Evolutionary conservation across 2,113 vertebrate genomes (phyloP).

Genomic region (Clarias magur): DNA sequence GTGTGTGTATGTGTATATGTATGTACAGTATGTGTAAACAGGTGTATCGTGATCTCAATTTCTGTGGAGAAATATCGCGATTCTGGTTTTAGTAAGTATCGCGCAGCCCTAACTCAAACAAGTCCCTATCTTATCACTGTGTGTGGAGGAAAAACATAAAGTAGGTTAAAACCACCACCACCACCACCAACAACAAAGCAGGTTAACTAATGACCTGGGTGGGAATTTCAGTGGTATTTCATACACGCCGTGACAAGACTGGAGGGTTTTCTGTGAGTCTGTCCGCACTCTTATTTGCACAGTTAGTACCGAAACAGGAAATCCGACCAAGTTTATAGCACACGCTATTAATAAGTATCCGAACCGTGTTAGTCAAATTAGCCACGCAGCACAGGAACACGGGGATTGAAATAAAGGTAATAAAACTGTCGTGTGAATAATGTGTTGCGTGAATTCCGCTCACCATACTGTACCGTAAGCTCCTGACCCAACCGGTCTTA

Average conservation of each 20-base stretch:
- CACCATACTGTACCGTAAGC: slow-evolving; percentile 95
- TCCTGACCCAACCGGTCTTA: slow-evolving; percentile 88
- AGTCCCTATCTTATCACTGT: too few relatives aligned
- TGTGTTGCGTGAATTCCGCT: slow-evolving; percentile 60
- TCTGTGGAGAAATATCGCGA: too few relatives aligned
- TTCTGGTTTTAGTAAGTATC: too few relatives aligned
- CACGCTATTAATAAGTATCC: not conserved
- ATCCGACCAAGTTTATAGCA: not conserved
- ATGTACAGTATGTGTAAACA: too few relatives aligned
- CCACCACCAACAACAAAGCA: too few relatives aligned
- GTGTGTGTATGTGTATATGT: too few relatives aligned
- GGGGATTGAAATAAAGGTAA: not conserved
- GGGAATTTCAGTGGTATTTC: not conserved
- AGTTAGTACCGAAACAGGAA: slow-evolving; percentile 13
- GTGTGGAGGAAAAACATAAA: not conserved
- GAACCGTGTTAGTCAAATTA: not conserved
- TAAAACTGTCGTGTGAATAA: not conserved
- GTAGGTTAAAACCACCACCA: not conserved
- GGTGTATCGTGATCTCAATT: too few relatives aligned
- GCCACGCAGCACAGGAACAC: not conserved
- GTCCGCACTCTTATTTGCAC: not conserved
- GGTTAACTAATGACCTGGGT: not conserved
- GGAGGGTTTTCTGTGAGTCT: not conserved
- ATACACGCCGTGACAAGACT: not conserved
- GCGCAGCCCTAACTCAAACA: not conserved